Percentiles rank a stretch among this genome's conserved stretches.
Conservation (phyloP, 2,113 vertebrate species). For the Australoheros scitulus region DNA sequence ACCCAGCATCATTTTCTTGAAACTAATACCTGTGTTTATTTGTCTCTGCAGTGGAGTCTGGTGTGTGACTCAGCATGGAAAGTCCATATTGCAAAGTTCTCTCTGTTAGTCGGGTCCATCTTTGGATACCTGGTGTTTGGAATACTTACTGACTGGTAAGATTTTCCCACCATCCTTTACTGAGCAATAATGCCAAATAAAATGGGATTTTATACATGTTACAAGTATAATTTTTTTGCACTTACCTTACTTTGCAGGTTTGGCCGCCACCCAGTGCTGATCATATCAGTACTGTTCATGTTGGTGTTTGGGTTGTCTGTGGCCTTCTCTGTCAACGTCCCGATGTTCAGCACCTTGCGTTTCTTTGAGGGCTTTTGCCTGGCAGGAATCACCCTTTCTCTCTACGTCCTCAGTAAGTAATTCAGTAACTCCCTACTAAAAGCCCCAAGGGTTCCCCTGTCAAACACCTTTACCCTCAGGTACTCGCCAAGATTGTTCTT, state of each 20-base stretch:
- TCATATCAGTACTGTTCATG: slow-evolving; percentile 91
- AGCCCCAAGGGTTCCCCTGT: background rate
- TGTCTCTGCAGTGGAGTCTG: slow-evolving; percentile 90
- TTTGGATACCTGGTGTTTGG: slow-evolving; percentile 97
- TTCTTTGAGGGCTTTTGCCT: slow-evolving; percentile 99
- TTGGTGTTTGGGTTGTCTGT: slow-evolving; percentile 93
- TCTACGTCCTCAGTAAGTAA: slow-evolving; percentile 93
- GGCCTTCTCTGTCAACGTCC: slow-evolving; percentile 93
- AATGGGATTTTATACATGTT: background rate
- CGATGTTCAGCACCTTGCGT: slow-evolving; percentile 98
- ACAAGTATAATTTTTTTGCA: background rate
- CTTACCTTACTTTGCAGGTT: slow-evolving; percentile 79
- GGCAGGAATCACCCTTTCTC: slow-evolving; percentile 91
- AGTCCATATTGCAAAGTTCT: slow-evolving; percentile 98
- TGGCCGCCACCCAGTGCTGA: slow-evolving; percentile 90
- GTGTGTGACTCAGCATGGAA: slow-evolving; percentile 92
- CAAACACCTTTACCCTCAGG: background rate
- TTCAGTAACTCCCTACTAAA: background rate
- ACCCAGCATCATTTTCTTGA: background rate
- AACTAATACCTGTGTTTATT: slow-evolving; percentile 49
- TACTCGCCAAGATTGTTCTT: background rate
- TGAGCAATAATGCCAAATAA: background rate
- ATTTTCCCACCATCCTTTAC: background rate
- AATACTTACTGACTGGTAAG: slow-evolving; percentile 97
- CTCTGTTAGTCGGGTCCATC: slow-evolving; percentile 95